Conservation (phyloP, 2,113 vertebrate genomes). For the Melospiza melodia region DNA sequence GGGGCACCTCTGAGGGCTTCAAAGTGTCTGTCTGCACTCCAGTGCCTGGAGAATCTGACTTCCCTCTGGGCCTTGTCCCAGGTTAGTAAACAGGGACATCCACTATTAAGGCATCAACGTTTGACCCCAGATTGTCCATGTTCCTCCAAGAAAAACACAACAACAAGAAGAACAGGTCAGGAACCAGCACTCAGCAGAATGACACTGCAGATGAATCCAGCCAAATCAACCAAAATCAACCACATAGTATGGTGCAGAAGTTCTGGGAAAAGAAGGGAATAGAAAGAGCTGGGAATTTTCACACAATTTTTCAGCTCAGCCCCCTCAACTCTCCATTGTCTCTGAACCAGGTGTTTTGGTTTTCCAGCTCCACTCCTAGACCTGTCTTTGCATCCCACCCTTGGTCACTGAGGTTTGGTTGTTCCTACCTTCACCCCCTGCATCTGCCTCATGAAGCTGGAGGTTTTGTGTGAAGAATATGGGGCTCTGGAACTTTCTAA, state of each 20-base stretch:
- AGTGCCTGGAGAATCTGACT: constrained; percentile 19
- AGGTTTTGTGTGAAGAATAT: constrained; percentile 39
- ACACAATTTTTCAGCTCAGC: background rate
- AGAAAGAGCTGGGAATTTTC: constrained; percentile 4
- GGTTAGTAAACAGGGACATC: constrained; percentile 53
- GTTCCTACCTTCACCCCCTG: background rate
- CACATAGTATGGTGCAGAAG: background rate
- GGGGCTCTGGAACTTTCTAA: constrained; percentile 47
- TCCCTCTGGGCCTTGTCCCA: constrained; percentile 50
- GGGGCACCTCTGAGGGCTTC: constrained; percentile 42
- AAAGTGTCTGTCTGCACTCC: constrained; percentile 14
- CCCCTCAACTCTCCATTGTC: background rate
- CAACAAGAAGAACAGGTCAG: background rate
- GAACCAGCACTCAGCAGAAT: constrained; percentile 31
- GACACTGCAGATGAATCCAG: constrained; percentile 18
- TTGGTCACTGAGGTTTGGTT: background rate
- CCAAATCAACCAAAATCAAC: background rate
- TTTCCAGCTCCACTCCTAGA: background rate
- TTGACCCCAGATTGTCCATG: constrained; percentile 35
- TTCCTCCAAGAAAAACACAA: constrained; percentile 12
- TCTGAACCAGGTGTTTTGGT: background rate
- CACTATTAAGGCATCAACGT: constrained; percentile 74
- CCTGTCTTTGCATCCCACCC: background rate
- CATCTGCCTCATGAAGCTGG: constrained; percentile 1
- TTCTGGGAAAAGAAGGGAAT: constrained; percentile 2